A percentile compares a stretch with the other conserved stretches of the same genome.
phyloP scores from a whole-genome alignment of 2,888 invertebrate genomes.

The Gastrophysa polygoni region DNA sequence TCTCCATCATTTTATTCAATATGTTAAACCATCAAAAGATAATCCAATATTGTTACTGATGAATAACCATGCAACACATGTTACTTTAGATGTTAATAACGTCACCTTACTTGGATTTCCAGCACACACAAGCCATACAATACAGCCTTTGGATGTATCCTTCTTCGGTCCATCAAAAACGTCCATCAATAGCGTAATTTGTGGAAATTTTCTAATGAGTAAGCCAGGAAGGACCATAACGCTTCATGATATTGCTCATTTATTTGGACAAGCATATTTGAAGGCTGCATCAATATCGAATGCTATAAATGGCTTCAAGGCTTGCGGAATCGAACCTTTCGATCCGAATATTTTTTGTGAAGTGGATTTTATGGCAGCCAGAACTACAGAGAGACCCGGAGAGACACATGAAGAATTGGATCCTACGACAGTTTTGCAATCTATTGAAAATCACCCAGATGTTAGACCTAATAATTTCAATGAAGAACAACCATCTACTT shows the following conservation, averaged over 20 bases:
- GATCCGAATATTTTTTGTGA: slow-evolving; percentile 5
- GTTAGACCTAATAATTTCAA: too few species aligned
- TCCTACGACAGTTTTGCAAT: not conserved
- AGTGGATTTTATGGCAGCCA: too few species aligned
- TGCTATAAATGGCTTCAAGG: slow-evolving; percentile 9
- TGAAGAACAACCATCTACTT: not conserved
- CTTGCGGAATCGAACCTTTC: not conserved
- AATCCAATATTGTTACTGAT: slow-evolving; percentile 21
- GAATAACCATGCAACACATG: slow-evolving; percentile 28
- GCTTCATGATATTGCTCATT: slow-evolving; percentile 22
- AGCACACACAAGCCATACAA: slow-evolving; percentile 16
- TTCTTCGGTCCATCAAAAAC: slow-evolving; percentile 24
- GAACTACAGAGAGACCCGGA: not conserved
- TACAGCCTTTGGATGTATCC: slow-evolving; percentile 21
- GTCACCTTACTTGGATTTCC: slow-evolving; percentile 25
- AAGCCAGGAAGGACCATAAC: slow-evolving; percentile 21
- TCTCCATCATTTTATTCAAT: slow-evolving; percentile 20
- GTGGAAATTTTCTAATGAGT: slow-evolving; percentile 18
- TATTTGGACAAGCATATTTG: slow-evolving; percentile 18
- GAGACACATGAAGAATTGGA: not conserved
- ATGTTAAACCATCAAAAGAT: slow-evolving; percentile 12
- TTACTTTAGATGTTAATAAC: slow-evolving; percentile 20
- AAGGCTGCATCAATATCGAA: slow-evolving; percentile 10
- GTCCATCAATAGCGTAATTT: slow-evolving; percentile 19
- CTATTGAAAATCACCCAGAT: not conserved